A percentile compares a stretch with the other conserved stretches of the same genome.
Evolutionary conservation across 2,888 invertebrate genomes (phyloP).

Genomic region (Atethmia centrago): DNA sequence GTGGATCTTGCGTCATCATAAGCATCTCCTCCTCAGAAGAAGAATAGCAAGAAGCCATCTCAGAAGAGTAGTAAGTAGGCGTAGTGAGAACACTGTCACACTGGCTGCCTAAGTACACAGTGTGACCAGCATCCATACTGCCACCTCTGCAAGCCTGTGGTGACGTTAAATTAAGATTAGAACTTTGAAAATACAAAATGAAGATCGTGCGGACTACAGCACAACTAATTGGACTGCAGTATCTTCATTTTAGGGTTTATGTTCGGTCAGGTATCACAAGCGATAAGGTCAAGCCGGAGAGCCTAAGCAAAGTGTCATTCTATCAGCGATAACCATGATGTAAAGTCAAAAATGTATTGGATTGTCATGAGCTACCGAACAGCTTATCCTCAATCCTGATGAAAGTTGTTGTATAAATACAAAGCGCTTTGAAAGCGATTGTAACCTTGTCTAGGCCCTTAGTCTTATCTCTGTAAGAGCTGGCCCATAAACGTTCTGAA

Average conservation of each 20-base stretch:
- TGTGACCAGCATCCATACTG: constrained; percentile 32
- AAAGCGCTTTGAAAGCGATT: not conserved
- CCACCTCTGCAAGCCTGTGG: constrained; percentile 33
- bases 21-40: not conserved
- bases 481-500: not conserved
- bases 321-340: not conserved
- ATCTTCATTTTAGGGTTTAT: not conserved
- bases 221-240: not conserved
- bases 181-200: not conserved
- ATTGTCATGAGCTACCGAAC: not conserved
- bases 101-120: constrained; percentile 3
- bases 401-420: not conserved
- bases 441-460: not conserved
- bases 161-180: not conserved
- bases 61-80: not conserved
- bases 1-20: not conserved
- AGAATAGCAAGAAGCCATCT: not conserved
- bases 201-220: no score
- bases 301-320: not conserved
- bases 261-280: not conserved
- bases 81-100: not conserved
- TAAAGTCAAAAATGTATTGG: not conserved
- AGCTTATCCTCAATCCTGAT: not conserved
- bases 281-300: not conserved
- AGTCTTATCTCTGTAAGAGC: not conserved